phyloP scores from a whole-genome alignment of 2,797 vertebrate genomes.

The Tangara arthus region DNA sequence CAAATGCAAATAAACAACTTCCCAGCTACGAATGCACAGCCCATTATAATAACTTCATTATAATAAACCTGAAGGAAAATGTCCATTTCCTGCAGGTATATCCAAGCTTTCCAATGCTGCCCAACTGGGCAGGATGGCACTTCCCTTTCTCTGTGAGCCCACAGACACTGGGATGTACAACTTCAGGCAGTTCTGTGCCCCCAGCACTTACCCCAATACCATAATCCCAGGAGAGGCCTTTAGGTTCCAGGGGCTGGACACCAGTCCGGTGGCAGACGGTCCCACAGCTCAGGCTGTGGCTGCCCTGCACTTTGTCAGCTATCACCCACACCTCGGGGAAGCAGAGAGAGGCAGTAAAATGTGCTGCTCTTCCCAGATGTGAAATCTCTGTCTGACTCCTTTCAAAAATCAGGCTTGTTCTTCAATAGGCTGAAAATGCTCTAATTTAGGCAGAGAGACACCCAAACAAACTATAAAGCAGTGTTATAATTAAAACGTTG shows the following conservation, averaged over 20 bases:
- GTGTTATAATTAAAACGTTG: not conserved
- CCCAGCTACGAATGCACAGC: not conserved
- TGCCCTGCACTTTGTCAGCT: constrained; percentile 96
- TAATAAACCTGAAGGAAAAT: not conserved
- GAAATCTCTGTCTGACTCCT: not conserved
- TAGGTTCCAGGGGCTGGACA: constrained; percentile 86
- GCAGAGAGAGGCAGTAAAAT: not conserved
- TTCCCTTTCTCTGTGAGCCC: not conserved
- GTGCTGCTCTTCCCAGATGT: not conserved
- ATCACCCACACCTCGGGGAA: constrained; percentile 92
- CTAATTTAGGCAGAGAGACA: not conserved
- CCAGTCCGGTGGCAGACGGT: constrained; percentile 91
- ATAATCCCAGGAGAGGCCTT: constrained; percentile 92
- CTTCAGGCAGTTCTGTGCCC: not conserved
- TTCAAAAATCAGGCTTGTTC: not conserved
- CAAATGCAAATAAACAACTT: not conserved
- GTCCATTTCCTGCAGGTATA: not conserved
- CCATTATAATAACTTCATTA: not conserved
- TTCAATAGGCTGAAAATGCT: not conserved
- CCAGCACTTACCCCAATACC: constrained; percentile 89
- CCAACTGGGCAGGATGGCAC: not conserved
- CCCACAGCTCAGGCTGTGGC: constrained; percentile 91
- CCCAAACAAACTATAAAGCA: not conserved
- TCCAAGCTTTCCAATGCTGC: not conserved
- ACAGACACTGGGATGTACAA: fast-evolving